phyloP scores from a whole-genome alignment of 2,797 vertebrate species.

The Xyrichtys novacula region DNA sequence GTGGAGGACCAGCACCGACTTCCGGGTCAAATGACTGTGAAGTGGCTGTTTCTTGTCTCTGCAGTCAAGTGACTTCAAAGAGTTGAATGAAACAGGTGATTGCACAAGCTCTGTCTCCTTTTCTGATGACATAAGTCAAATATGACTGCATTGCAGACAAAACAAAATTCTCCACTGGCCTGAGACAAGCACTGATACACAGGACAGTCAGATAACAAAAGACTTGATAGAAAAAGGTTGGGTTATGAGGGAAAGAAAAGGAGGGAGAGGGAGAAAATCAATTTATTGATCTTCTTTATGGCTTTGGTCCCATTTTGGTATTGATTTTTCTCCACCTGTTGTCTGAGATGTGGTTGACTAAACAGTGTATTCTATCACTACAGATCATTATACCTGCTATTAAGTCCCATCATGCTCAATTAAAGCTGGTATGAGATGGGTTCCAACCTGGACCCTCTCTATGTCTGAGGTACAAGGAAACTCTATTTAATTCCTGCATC shows the following conservation, averaged over 20 bases:
- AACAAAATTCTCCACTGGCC: not conserved
- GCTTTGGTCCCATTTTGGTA: conserved; percentile 7
- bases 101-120: not conserved
- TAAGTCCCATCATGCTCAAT: not conserved
- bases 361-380: conserved; percentile 10
- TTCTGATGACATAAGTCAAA: not conserved
- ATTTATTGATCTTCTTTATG: not conserved
- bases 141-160: not conserved
- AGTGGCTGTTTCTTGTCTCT: no score
- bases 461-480: not conserved
- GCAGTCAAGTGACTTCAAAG: not conserved
- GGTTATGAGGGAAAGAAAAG: not conserved
- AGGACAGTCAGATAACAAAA: not conserved
- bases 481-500: no score
- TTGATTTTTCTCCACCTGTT: not conserved
- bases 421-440: not conserved
- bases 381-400: conserved; percentile 11
- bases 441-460: not conserved
- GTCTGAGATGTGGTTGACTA: conserved; percentile 11
- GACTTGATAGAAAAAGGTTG: not conserved
- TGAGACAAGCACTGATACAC: not conserved
- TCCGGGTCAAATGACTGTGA: no score
- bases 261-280: conserved; percentile 2
- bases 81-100: not conserved
- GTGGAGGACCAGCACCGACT: no score